These are phyloP conservation scores for Calidris pygmaea DNA, from an alignment of 2,113 vertebrate species.

Conservation along the genomic window DNA sequence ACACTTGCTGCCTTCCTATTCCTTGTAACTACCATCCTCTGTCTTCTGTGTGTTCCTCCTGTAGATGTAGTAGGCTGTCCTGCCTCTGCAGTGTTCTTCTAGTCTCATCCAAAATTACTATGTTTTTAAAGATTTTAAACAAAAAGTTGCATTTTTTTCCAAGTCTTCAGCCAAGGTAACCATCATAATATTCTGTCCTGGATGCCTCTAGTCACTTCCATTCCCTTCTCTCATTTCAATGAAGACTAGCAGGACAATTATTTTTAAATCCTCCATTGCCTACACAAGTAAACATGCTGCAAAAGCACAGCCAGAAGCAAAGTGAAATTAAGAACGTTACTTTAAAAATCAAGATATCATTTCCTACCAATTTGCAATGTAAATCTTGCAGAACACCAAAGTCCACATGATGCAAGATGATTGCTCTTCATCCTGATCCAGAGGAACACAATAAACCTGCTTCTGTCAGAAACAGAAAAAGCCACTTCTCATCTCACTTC, in stretches of 20 bases:
- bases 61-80: not conserved
- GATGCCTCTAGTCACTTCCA: not conserved
- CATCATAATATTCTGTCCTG: not conserved
- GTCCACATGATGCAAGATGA: not conserved
- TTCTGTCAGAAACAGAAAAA: not conserved
- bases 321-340: not conserved
- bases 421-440: not conserved
- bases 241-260: not conserved
- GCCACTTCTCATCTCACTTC: not conserved
- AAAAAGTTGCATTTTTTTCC: not conserved
- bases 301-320: not conserved
- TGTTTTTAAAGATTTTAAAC: not conserved
- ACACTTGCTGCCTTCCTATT: not conserved
- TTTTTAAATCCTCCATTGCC: not conserved
- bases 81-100: not conserved
- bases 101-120: not conserved
- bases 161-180: not conserved
- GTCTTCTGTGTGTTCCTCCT: not conserved
- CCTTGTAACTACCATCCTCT: not conserved
- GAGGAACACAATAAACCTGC: not conserved
- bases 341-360: not conserved
- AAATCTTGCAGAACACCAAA: not conserved
- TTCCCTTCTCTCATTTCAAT: not conserved
- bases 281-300: not conserved
- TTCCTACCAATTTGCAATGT: not conserved